phyloP scores from a whole-genome alignment of 2,888 invertebrate species.

The Adelphocoris suturalis region DNA sequence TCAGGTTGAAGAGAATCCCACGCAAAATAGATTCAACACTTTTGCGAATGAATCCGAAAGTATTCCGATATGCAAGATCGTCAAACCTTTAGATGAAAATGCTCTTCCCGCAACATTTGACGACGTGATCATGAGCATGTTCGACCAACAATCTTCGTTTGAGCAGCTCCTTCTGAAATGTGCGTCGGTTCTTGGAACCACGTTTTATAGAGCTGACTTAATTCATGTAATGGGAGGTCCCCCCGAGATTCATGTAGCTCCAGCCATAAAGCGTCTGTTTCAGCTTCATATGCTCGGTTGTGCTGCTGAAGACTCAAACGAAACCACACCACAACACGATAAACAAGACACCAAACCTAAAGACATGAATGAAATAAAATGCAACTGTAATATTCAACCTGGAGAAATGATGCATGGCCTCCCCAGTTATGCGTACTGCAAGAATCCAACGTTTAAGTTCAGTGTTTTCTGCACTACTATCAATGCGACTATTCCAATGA shows the following conservation, averaged over 20 bases:
- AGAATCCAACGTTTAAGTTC: conserved; percentile 81
- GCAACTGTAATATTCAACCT: conserved; percentile 74
- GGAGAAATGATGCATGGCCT: conserved; percentile 78
- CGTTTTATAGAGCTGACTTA: conserved; percentile 81
- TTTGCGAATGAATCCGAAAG: background rate
- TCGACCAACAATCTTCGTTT: conserved; percentile 80
- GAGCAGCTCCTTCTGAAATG: conserved; percentile 83
- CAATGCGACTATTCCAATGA: conserved; percentile 81
- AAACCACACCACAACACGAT: background rate
- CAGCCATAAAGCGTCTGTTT: conserved; percentile 81
- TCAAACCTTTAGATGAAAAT: conserved; percentile 67
- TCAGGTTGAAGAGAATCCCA: background rate
- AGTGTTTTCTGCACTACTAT: conserved; percentile 80
- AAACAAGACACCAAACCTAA: background rate
- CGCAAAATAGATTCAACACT: background rate
- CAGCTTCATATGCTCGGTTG: conserved; percentile 81
- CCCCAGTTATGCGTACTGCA: conserved; percentile 82
- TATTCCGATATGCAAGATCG: conserved; percentile 68
- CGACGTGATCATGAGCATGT: conserved; percentile 77
- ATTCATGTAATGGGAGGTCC: conserved; percentile 82
- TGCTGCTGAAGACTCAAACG: conserved; percentile 78
- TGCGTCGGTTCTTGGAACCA: conserved; percentile 82
- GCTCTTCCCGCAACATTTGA: conserved; percentile 73
- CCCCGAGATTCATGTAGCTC: conserved; percentile 76
- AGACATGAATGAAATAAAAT: conserved; percentile 56